phyloP scores from a whole-genome alignment of 2,113 vertebrate genomes.

The Muntiacus muntjak region DNA sequence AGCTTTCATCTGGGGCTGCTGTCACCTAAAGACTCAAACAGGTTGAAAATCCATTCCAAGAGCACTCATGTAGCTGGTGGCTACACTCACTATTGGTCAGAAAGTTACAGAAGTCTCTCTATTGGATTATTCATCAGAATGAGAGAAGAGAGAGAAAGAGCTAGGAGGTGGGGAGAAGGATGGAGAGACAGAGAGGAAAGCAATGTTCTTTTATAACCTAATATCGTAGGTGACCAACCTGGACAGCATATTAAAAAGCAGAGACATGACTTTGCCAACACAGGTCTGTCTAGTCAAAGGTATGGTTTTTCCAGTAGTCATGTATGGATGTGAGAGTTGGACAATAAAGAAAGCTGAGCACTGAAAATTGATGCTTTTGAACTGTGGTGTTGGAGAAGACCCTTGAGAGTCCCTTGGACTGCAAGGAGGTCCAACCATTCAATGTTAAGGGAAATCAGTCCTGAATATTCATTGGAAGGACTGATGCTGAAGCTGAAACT shows the following conservation, averaged over 20 bases:
- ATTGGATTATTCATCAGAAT: not conserved
- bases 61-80: not conserved
- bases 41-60: not conserved
- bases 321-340: not conserved
- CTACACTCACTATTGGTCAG: not conserved
- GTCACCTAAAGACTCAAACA: not conserved
- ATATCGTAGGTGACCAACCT: not conserved
- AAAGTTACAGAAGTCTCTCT: not conserved
- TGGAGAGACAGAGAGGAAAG: not conserved
- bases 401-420: not conserved
- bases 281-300: not conserved
- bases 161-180: not conserved
- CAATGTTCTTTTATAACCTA: not conserved
- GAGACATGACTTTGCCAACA: not conserved
- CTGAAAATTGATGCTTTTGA: not conserved
- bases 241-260: not conserved
- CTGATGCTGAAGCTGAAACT: not conserved
- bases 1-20: not conserved
- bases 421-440: not conserved
- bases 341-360: not conserved
- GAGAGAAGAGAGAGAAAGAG: not conserved
- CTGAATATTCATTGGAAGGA: fast-evolving
- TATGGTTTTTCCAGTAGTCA: not conserved
- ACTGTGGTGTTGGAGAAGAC: not conserved
- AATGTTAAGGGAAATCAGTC: not conserved